phyloP scores from a whole-genome alignment of 2,888 invertebrate species.

The Temnothorax unifasciatus region DNA sequence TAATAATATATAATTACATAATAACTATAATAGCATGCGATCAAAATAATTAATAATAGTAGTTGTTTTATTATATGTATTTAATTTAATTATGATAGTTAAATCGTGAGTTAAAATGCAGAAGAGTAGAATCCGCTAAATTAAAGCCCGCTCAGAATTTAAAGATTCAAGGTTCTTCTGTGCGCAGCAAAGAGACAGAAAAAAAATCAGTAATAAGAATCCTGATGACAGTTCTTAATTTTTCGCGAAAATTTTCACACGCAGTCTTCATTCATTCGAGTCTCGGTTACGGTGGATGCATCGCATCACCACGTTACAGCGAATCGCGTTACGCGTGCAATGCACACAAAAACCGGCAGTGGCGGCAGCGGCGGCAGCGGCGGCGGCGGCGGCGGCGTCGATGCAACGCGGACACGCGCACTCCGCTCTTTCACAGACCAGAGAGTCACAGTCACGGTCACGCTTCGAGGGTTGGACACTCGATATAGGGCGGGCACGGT shows the following conservation, averaged over 20 bases:
- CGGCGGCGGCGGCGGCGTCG: constrained; percentile 24
- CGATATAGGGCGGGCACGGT: constrained; percentile 60
- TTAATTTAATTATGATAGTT: not conserved
- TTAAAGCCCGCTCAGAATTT: not conserved
- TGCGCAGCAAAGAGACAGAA: not conserved
- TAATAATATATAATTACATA: not conserved
- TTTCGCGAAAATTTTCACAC: not conserved
- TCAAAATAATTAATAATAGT: not conserved
- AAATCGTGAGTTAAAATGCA: not conserved
- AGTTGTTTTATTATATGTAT: not conserved
- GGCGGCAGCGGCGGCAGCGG: constrained; percentile 18
- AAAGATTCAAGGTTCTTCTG: not conserved
- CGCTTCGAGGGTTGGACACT: constrained; percentile 81
- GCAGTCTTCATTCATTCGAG: constrained; percentile 30
- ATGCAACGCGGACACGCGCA: constrained; percentile 68
- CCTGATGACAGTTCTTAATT: constrained; percentile 2
- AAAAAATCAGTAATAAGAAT: not conserved
- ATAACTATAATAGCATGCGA: not conserved
- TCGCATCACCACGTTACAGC: constrained; percentile 44
- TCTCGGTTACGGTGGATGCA: constrained; percentile 34
- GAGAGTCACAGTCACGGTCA: constrained; percentile 85
- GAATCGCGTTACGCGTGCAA: constrained; percentile 33
- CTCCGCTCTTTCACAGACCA: constrained; percentile 59
- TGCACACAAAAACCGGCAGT: constrained; percentile 8
- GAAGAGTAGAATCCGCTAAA: not conserved